These are phyloP conservation scores for Elanus axillaris DNA, from an alignment of 2,113 vertebrate species.

Conservation along the genomic window DNA sequence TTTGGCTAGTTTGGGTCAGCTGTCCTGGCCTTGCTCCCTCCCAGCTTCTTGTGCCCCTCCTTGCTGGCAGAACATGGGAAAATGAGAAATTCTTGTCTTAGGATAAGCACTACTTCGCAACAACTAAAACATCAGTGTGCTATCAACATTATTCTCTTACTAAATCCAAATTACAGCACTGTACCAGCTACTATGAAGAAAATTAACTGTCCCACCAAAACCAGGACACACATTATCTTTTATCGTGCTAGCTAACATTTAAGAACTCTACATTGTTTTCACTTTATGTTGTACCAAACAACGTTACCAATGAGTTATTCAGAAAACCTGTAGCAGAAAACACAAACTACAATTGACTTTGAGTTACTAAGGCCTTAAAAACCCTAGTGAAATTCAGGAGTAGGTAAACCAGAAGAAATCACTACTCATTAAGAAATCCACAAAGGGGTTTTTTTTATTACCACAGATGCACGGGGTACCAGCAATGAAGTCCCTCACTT, in stretches of 20 bases:
- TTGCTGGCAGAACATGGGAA: too few species aligned
- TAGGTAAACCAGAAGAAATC: background rate
- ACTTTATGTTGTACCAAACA: background rate
- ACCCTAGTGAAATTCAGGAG: background rate
- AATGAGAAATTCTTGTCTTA: too few species aligned
- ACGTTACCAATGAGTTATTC: background rate
- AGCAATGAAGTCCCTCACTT: background rate
- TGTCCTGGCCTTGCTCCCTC: too few species aligned
- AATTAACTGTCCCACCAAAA: too few species aligned
- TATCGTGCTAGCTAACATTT: background rate
- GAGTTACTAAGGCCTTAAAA: background rate
- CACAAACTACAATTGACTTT: background rate
- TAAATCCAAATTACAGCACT: too few species aligned
- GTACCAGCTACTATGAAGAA: too few species aligned
- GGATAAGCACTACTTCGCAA: too few species aligned
- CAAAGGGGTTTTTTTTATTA: rapidly evolving
- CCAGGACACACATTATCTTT: background rate
- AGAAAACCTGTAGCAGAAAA: background rate
- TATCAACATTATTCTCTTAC: too few species aligned
- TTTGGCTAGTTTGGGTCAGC: too few species aligned
- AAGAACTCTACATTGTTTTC: background rate
- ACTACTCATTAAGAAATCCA: background rate
- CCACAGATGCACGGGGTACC: background rate
- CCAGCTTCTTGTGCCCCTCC: too few species aligned
- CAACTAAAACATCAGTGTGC: too few species aligned